Conservation (phyloP, 2,113 vertebrate species). For the Notiomystis cincta region DNA sequence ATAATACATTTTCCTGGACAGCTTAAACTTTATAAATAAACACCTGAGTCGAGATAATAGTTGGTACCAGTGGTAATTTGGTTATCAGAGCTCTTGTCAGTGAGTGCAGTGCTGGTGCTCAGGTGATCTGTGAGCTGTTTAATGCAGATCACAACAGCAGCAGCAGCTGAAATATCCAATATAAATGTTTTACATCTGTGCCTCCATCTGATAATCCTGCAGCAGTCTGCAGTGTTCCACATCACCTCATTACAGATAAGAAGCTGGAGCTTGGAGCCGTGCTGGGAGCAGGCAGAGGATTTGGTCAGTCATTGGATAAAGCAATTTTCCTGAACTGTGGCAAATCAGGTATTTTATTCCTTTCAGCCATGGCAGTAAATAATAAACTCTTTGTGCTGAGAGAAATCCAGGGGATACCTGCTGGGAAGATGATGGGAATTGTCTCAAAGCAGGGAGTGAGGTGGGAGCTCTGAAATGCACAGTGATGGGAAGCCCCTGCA, state of each 20-base stretch:
- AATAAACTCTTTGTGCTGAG: not conserved
- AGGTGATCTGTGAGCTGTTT: not conserved
- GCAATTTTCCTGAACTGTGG: not conserved
- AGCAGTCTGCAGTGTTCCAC: not conserved
- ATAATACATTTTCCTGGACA: not conserved
- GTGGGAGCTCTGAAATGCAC: not conserved
- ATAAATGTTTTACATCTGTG: not conserved
- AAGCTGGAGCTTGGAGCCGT: not conserved
- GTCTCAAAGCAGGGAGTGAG: not conserved
- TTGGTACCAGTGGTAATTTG: not conserved
- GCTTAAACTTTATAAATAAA: not conserved
- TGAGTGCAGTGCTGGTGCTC: not conserved
- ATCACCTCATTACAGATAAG: not conserved
- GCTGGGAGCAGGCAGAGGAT: not conserved
- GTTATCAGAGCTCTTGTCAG: not conserved
- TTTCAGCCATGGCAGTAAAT: not conserved
- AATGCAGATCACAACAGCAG: not conserved
- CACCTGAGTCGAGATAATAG: too few species aligned
- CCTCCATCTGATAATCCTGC: not conserved
- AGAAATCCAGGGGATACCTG: not conserved
- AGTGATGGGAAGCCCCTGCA: not conserved
- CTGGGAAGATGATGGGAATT: conserved; percentile 29
- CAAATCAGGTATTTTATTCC: not conserved
- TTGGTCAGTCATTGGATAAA: not conserved
- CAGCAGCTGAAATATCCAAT: not conserved